Evolutionary conservation across 2,888 invertebrate species (phyloP).

Genomic region (Allophyes oxyacanthae): DNA sequence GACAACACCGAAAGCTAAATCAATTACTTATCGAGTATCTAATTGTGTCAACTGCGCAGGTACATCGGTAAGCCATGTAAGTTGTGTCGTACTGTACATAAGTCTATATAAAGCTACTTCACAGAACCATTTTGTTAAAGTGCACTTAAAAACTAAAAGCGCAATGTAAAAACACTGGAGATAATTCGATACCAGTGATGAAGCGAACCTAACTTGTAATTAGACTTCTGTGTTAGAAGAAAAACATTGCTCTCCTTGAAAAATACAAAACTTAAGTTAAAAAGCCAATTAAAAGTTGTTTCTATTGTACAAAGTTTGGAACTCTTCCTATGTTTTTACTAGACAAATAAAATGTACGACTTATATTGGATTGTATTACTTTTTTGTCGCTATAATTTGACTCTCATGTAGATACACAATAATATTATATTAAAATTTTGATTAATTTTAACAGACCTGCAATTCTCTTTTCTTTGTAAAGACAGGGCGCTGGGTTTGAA

Average conservation of each 20-base stretch:
- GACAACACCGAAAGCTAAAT: too few species aligned
- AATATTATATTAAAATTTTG: slow-evolving; percentile 2
- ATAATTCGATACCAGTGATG: slow-evolving; percentile 36
- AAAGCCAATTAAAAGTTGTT: slow-evolving; percentile 64
- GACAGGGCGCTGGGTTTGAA: slow-evolving; percentile 15
- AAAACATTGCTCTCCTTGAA: slow-evolving; percentile 42
- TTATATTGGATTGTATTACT: slow-evolving; percentile 25
- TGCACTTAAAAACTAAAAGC: slow-evolving; percentile 40
- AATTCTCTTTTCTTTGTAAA: slow-evolving; percentile 29
- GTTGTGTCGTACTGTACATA: too few species aligned
- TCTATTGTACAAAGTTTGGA: slow-evolving; percentile 53
- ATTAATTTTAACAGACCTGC: slow-evolving; percentile 13
- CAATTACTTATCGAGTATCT: too few species aligned
- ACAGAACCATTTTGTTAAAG: slow-evolving; percentile 18
- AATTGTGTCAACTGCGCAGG: too few species aligned
- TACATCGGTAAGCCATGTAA: too few species aligned
- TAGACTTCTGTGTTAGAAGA: slow-evolving; percentile 39
- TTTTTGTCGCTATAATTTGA: slow-evolving; percentile 20
- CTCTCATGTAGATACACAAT: slow-evolving; percentile 1
- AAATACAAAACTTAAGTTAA: slow-evolving; percentile 56
- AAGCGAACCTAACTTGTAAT: slow-evolving; percentile 40
- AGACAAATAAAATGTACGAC: slow-evolving; percentile 20
- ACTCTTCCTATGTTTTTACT: slow-evolving; percentile 38
- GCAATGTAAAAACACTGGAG: slow-evolving; percentile 37
- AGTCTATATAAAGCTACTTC: too few species aligned